Conservation (phyloP, 2,888 invertebrate species). For the Hanleya hanleyi region DNA sequence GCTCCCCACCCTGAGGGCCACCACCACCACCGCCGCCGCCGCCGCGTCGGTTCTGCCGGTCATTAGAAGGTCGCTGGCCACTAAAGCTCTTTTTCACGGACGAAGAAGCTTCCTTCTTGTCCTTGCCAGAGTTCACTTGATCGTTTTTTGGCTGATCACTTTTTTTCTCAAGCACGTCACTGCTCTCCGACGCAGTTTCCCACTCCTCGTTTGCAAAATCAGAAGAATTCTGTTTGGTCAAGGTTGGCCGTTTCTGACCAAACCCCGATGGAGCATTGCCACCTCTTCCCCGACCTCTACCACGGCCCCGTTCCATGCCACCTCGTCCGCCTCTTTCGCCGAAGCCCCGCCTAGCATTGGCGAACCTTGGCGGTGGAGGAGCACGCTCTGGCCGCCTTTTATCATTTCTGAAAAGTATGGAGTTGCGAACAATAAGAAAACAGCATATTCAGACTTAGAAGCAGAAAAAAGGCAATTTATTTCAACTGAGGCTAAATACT, state of each 20-base stretch:
- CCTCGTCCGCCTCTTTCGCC: conserved; percentile 1
- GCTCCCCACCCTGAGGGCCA: conserved; percentile 40
- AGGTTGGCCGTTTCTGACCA: conserved; percentile 56
- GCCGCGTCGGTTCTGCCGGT: conserved; percentile 61
- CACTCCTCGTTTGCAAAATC: conserved; percentile 77
- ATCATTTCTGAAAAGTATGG: not conserved
- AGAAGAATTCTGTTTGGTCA: conserved; percentile 70
- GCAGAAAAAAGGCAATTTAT: too few relatives aligned
- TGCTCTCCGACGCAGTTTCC: conserved; percentile 88
- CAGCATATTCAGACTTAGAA: too few relatives aligned
- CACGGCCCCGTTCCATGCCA: conserved; percentile 66
- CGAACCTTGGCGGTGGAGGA: conserved; percentile 60
- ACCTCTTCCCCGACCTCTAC: conserved; percentile 58
- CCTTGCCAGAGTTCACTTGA: conserved; percentile 32
- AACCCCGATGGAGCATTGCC: conserved; percentile 45
- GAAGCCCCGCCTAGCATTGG: conserved; percentile 43
- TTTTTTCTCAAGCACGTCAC: conserved; percentile 75
- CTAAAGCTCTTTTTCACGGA: conserved; percentile 71
- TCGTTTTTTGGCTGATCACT: conserved; percentile 63
- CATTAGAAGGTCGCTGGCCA: conserved; percentile 71
- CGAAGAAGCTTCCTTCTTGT: conserved; percentile 40
- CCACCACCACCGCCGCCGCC: conserved; percentile 33
- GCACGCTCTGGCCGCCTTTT: conserved; percentile 52
- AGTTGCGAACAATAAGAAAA: too few relatives aligned
- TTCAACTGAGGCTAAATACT: too few relatives aligned